Conservation (phyloP, 1,140 invertebrate genomes). For the Platyura marginata region DNA sequence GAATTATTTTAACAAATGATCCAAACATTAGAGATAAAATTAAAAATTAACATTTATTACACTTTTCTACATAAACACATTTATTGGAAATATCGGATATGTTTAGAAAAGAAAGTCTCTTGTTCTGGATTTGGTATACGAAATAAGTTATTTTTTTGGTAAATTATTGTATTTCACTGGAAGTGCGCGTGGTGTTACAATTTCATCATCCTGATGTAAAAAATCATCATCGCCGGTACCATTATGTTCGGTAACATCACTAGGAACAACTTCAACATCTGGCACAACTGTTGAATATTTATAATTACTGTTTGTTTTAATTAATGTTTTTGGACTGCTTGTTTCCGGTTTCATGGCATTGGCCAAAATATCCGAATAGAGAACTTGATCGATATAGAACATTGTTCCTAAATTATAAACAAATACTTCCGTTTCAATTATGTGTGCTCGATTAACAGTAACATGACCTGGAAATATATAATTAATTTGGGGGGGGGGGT, state of each 20-base stretch:
- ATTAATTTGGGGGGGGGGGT: too few relatives aligned
- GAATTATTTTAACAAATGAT: too few relatives aligned
- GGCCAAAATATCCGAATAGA: conserved; percentile 26
- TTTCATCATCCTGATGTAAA: conserved; percentile 16
- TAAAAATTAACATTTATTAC: too few relatives aligned
- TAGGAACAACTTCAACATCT: conserved; percentile 27
- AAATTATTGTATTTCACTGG: conserved; percentile 17
- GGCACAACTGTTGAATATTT: conserved; percentile 7
- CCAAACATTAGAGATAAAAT: too few relatives aligned
- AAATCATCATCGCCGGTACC: conserved; percentile 10
- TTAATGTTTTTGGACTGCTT: conserved; percentile 9
- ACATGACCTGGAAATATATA: conserved; percentile 24
- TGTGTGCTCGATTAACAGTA: conserved; percentile 31
- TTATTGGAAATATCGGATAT: too few relatives aligned
- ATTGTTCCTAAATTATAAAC: conserved; percentile 41
- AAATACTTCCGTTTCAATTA: conserved; percentile 36
- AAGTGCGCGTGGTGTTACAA: conserved; percentile 23
- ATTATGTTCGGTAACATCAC: conserved; percentile 22
- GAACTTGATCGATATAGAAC: conserved; percentile 36
- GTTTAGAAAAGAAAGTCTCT: too few relatives aligned
- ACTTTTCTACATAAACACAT: too few relatives aligned
- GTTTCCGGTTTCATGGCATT: conserved; percentile 13
- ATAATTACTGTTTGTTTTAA: conserved; percentile 4
- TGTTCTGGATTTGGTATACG: too few relatives aligned
- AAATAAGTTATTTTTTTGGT: too few relatives aligned